These are phyloP conservation scores for Saccopteryx bilineata DNA, from an alignment of 2,113 vertebrate species.

Conservation along the genomic window DNA sequence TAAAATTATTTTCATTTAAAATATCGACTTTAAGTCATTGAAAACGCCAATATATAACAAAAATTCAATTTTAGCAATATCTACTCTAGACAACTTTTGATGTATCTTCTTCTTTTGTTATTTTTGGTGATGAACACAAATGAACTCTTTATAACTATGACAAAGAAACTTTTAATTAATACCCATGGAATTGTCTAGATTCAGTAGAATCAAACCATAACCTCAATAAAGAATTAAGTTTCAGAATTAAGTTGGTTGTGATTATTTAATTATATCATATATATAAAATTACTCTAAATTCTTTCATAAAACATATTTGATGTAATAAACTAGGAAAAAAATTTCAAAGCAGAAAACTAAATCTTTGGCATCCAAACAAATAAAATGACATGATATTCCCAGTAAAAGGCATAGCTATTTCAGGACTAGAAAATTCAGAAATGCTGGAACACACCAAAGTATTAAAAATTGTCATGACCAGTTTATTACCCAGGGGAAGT, in stretches of 20 bases:
- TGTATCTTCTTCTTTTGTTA: not conserved
- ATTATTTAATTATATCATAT: constrained; percentile 4
- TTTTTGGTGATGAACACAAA: not conserved
- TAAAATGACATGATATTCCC: not conserved
- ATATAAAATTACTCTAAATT: constrained; percentile 38
- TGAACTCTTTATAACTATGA: not conserved
- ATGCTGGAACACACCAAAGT: not conserved
- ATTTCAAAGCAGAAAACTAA: constrained; percentile 18
- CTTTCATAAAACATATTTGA: constrained; percentile 14
- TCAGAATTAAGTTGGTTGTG: not conserved
- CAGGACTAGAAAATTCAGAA: constrained; percentile 49
- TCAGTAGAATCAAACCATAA: not conserved
- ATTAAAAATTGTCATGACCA: constrained; percentile 51
- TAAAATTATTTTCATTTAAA: constrained; percentile 43
- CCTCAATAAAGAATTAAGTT: not conserved
- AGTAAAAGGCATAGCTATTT: not conserved
- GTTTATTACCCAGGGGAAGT: constrained; percentile 50
- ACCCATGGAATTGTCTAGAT: not conserved
- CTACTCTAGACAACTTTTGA: not conserved
- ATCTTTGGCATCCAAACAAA: constrained; percentile 20
- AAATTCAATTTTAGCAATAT: constrained; percentile 12
- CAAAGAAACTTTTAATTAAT: not conserved
- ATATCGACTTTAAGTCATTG: not conserved
- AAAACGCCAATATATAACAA: not conserved
- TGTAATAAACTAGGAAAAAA: not conserved